phyloP scores from a whole-genome alignment of 2,797 vertebrate species.

The Arremon aurantiirostris region DNA sequence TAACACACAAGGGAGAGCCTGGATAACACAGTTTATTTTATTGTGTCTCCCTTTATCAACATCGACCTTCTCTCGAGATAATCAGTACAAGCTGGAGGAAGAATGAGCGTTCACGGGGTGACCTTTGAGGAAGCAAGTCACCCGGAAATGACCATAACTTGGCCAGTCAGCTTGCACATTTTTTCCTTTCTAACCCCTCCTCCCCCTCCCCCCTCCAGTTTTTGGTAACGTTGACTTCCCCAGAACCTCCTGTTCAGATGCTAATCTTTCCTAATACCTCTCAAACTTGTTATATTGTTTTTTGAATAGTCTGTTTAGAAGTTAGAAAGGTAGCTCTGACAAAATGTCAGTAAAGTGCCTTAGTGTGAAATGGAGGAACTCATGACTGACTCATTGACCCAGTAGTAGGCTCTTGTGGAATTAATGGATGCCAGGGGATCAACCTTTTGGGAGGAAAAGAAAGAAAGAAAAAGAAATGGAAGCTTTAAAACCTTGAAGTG shows the following conservation, averaged over 20 bases:
- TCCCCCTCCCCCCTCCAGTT: neutral
- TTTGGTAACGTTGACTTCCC: constrained; percentile 50
- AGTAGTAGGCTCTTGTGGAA: constrained; percentile 85
- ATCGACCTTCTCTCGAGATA: constrained; percentile 75
- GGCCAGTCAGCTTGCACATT: constrained; percentile 50
- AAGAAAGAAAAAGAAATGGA: constrained; percentile 83
- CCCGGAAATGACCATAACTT: constrained; percentile 77
- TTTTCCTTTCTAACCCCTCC: neutral
- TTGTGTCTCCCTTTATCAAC: constrained; percentile 83
- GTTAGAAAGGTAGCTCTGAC: constrained; percentile 84
- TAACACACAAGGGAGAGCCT: constrained; percentile 15
- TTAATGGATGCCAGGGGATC: constrained; percentile 90
- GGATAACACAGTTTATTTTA: constrained; percentile 77
- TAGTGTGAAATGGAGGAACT: constrained; percentile 84
- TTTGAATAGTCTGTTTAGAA: constrained; percentile 79
- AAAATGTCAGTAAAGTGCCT: constrained; percentile 88
- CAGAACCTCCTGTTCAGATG: constrained; percentile 46
- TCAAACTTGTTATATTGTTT: constrained; percentile 75
- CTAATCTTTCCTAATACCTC: constrained; percentile 70
- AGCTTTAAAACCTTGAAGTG: constrained; percentile 84
- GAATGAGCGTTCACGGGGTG: constrained; percentile 68
- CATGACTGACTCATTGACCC: constrained; percentile 89
- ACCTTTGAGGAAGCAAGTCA: constrained; percentile 83
- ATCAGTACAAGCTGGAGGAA: constrained; percentile 81
- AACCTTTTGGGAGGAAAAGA: constrained; percentile 70